A percentile compares a stretch with the other conserved stretches of the same genome.
phyloP scores from a whole-genome alignment of 2,888 invertebrate species.

The Atherix ibis region DNA sequence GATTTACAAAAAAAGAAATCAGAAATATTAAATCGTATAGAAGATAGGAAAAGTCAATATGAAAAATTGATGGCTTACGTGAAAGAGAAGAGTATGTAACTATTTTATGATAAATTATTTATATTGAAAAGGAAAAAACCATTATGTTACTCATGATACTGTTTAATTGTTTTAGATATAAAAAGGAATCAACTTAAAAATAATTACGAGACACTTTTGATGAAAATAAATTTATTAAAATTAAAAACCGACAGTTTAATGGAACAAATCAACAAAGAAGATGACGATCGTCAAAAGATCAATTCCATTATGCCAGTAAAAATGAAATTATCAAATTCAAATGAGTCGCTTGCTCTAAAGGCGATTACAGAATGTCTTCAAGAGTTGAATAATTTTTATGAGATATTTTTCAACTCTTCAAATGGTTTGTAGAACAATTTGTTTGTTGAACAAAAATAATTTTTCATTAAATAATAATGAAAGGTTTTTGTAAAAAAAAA shows the following conservation, averaged over 20 bases:
- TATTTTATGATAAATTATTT: background rate
- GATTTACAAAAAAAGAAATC: slow-evolving; percentile 19
- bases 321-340: slow-evolving; percentile 19
- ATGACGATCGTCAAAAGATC: slow-evolving; percentile 17
- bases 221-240: slow-evolving; percentile 19
- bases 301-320: slow-evolving; percentile 23
- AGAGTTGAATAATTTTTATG: slow-evolving; percentile 23
- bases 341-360: slow-evolving; percentile 18
- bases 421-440: slow-evolving; percentile 11
- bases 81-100: slow-evolving; percentile 23
- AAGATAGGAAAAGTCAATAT: slow-evolving; percentile 17
- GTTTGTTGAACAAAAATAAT: too few species aligned
- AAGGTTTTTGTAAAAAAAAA: background rate
- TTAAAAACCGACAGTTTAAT: slow-evolving; percentile 18
- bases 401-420: slow-evolving; percentile 15
- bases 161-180: slow-evolving; percentile 21
- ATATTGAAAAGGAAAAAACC: background rate
- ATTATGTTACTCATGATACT: too few species aligned
- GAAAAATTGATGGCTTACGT: slow-evolving; percentile 19
- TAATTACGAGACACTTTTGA: slow-evolving; percentile 16
- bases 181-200: slow-evolving; percentile 20
- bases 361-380: slow-evolving; percentile 20
- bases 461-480: background rate
- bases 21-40: slow-evolving; percentile 12
- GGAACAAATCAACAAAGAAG: slow-evolving; percentile 18